Conservation (phyloP, 1,140 invertebrate species). For the Harlomillsia oculata region DNA sequence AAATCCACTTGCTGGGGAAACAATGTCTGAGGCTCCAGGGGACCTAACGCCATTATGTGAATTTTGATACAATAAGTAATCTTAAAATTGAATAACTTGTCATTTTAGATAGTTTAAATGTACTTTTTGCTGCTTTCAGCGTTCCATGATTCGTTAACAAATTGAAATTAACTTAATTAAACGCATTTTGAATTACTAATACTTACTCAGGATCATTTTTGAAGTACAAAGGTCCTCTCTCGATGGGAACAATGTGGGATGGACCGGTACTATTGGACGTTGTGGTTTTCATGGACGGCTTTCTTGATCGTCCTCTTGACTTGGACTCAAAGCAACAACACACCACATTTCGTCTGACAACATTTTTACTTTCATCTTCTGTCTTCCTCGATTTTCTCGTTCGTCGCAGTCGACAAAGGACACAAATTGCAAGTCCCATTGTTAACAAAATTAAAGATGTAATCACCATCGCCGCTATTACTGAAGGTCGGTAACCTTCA, state of each 20-base stretch:
- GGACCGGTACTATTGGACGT: conserved; percentile 1
- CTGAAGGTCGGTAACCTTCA: conserved; percentile 11
- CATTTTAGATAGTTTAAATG: no score
- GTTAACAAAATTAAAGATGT: conserved; percentile 11
- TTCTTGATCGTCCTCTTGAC: neutral
- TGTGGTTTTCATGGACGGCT: neutral
- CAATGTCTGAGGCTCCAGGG: conserved; percentile 29
- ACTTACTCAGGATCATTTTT: conserved; percentile 24
- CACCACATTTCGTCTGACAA: neutral
- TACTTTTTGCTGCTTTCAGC: no score
- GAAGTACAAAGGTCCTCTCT: conserved; percentile 20
- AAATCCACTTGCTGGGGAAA: conserved; percentile 31
- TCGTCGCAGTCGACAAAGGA: conserved; percentile 23
- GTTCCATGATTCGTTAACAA: no score
- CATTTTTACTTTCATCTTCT: conserved; percentile 2
- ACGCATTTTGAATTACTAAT: no score
- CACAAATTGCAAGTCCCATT: conserved; percentile 10
- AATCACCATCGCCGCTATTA: conserved; percentile 11
- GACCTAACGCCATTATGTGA: no score
- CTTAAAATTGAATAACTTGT: no score
- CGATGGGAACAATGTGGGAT: conserved; percentile 14
- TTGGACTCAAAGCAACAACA: neutral
- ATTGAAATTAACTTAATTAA: no score
- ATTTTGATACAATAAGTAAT: no score
- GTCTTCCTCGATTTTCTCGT: neutral